Percentiles rank a stretch among this genome's conserved stretches.
Evolutionary conservation across 2,113 vertebrate genomes (phyloP).

Genomic region (Turnix velox): DNA sequence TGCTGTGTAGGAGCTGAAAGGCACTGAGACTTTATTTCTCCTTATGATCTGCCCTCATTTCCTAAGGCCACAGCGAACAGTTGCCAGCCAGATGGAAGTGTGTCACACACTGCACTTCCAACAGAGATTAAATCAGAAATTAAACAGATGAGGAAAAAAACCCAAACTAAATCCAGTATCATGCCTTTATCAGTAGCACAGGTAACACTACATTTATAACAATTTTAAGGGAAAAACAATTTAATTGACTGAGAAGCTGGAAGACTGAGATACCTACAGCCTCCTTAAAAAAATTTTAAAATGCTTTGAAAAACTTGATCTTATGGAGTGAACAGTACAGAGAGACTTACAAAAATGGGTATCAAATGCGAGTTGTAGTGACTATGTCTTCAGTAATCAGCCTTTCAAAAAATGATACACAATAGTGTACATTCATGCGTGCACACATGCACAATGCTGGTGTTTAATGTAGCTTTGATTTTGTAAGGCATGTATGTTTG

Average conservation of each 20-base stretch:
- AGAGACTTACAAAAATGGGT: neutral
- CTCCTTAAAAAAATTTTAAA: neutral
- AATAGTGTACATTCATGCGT: neutral
- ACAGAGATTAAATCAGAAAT: neutral
- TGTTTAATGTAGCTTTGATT: neutral
- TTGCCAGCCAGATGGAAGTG: neutral
- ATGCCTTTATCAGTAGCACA: neutral
- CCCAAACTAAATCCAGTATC: neutral
- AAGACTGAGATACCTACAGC: neutral
- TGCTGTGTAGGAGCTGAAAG: neutral
- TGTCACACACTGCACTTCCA: neutral
- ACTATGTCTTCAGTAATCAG: neutral
- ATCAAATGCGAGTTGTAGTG: neutral
- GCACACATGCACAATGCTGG: rapidly evolving
- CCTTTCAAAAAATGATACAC: neutral
- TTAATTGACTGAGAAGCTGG: neutral
- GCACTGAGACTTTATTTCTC: neutral
- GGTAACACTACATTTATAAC: neutral
- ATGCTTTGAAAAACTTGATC: neutral
- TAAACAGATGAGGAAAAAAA: neutral
- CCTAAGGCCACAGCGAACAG: neutral
- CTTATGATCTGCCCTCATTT: neutral
- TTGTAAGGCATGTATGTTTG: neutral
- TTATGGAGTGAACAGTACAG: neutral
- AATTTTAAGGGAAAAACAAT: neutral